A percentile compares a stretch with the other conserved stretches of the same genome.
Conservation (phyloP, 2,113 vertebrate species). For the Festucalex cinctus region DNA sequence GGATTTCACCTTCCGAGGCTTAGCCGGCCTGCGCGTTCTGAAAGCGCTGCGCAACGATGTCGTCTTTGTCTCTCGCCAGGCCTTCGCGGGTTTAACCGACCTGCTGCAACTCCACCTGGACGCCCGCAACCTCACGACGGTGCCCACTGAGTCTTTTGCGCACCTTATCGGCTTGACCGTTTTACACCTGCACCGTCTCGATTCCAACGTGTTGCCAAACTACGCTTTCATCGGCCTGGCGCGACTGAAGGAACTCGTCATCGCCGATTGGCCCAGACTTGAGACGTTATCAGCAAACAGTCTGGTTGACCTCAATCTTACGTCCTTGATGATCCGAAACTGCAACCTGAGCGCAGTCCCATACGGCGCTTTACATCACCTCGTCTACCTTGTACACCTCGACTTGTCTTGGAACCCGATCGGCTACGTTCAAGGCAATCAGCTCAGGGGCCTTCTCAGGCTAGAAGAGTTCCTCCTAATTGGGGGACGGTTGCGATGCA, state of each 20-base stretch:
- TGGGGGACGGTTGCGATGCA: constrained; percentile 63
- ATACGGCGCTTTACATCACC: constrained; percentile 71
- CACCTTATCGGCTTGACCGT: constrained; percentile 62
- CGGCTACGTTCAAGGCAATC: constrained; percentile 63
- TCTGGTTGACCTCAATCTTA: constrained; percentile 80
- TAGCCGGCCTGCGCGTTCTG: constrained; percentile 67
- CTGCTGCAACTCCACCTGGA: constrained; percentile 76
- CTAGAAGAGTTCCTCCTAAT: constrained; percentile 82
- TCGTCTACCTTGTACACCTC: constrained; percentile 77
- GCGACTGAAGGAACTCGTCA: constrained; percentile 71
- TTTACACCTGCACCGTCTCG: constrained; percentile 70
- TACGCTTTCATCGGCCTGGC: constrained; percentile 71
- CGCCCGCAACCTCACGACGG: constrained; percentile 77
- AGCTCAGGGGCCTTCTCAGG: constrained; percentile 69
- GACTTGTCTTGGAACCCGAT: constrained; percentile 87
- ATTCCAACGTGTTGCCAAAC: constrained; percentile 66
- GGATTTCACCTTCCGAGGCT: constrained; percentile 78
- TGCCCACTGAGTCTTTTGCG: constrained; percentile 76
- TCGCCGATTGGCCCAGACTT: constrained; percentile 75
- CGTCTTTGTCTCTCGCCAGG: constrained; percentile 76
- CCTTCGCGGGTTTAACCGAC: constrained; percentile 70
- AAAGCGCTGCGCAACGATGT: constrained; percentile 74
- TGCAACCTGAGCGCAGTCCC: constrained; percentile 79
- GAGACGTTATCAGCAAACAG: constrained; percentile 73
- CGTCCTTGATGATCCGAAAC: constrained; percentile 74